Evolutionary conservation across 2,888 invertebrate species (phyloP).

Genomic region (Chesias legatella): DNA sequence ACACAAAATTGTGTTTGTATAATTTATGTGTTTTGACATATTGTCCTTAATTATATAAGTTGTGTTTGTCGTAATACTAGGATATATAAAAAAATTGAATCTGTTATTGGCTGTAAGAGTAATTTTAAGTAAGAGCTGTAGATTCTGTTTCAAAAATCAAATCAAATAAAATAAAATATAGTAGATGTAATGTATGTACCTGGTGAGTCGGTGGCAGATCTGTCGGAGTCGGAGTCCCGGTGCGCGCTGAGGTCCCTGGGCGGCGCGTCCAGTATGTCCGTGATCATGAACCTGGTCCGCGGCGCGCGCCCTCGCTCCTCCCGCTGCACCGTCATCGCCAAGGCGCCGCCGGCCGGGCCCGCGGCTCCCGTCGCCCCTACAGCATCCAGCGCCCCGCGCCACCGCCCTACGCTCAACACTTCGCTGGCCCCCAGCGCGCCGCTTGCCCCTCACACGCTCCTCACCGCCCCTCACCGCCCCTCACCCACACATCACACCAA

Average conservation of each 20-base stretch:
- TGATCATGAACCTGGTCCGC: constrained; percentile 93
- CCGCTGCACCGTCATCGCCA: constrained; percentile 82
- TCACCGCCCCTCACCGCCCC: constrained; percentile 27
- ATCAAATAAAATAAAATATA: no score
- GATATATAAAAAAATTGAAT: no score
- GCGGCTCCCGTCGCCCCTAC: constrained; percentile 58
- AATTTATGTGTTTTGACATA: no score
- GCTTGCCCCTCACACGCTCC: constrained; percentile 25
- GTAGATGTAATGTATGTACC: constrained; percentile 38
- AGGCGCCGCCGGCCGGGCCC: constrained; percentile 72
- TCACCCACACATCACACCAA: constrained; percentile 42
- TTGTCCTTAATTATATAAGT: no score
- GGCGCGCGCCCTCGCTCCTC: constrained; percentile 86
- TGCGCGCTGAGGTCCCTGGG: constrained; percentile 80
- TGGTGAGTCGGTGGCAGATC: constrained; percentile 81
- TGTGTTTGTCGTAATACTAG: no score
- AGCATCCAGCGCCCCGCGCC: constrained; percentile 62
- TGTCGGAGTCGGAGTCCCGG: constrained; percentile 78
- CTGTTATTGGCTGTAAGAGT: no score
- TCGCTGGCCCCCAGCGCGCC: constrained; percentile 60
- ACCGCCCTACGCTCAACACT: constrained; percentile 52
- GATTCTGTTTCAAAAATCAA: no score
- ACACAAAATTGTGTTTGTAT: no score
- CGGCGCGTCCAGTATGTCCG: constrained; percentile 87
- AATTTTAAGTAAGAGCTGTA: no score